Percentiles rank a stretch among this genome's conserved stretches.
Evolutionary conservation across 2,797 vertebrate species (phyloP).

Genomic region (Poeciliopsis paucimaculata): DNA sequence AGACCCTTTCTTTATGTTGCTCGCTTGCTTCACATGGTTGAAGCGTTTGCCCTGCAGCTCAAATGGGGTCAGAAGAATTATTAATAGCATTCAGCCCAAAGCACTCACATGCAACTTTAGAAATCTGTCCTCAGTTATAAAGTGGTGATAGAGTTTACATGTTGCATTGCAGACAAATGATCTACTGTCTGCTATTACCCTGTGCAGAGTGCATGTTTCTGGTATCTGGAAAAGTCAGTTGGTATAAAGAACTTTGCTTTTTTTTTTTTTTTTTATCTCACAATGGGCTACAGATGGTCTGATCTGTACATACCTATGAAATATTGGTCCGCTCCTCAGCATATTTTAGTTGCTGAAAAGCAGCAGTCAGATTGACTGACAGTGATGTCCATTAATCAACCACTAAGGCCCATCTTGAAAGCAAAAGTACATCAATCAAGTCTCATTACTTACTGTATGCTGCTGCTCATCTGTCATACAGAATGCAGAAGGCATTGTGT

Average conservation of each 20-base stretch:
- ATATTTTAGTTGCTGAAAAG: constrained; percentile 35
- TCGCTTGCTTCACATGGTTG: constrained; percentile 58
- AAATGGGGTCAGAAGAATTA: constrained; percentile 57
- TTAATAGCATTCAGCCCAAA: constrained; percentile 22
- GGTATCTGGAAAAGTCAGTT: background rate
- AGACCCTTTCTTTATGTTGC: constrained; percentile 52
- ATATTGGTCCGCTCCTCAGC: constrained; percentile 15
- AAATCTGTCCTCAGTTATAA: constrained; percentile 24
- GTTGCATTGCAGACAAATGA: constrained; percentile 15
- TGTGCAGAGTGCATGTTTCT: background rate
- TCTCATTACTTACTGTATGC: constrained; percentile 51
- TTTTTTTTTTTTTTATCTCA: background rate
- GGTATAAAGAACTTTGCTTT: background rate
- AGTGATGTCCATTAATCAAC: constrained; percentile 57
- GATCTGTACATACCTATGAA: constrained; percentile 2
- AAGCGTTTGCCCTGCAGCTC: constrained; percentile 64
- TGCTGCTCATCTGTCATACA: constrained; percentile 40
- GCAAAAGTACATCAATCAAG: constrained; percentile 58
- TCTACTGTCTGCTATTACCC: constrained; percentile 1
- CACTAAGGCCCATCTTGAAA: constrained; percentile 42
- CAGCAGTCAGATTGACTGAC: constrained; percentile 54
- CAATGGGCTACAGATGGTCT: background rate
- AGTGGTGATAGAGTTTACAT: constrained; percentile 21
- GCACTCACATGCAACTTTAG: constrained; percentile 32
- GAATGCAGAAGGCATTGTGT: constrained; percentile 32